A percentile compares a stretch with the other conserved stretches of the same genome.
phyloP scores from a whole-genome alignment of 2,113 vertebrate genomes.

The Aspidoscelis tigris region DNA sequence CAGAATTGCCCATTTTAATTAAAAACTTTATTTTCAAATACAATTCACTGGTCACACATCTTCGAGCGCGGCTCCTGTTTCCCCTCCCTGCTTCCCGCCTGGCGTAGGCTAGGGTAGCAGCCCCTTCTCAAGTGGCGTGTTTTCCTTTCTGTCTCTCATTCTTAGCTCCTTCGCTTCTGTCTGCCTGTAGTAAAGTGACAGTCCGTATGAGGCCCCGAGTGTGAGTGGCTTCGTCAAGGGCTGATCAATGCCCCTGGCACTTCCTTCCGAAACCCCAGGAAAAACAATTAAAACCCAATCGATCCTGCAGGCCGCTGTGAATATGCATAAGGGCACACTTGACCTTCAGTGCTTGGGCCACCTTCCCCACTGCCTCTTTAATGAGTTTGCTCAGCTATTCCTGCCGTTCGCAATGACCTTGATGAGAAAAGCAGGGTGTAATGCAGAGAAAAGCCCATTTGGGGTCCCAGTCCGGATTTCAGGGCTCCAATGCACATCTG shows the following conservation, averaged over 20 bases:
- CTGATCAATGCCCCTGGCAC: slow-evolving; percentile 97
- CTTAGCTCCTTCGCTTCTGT: slow-evolving; percentile 15
- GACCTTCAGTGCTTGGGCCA: slow-evolving; percentile 92
- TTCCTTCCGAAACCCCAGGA: slow-evolving; percentile 96
- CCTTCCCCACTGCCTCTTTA: slow-evolving; percentile 64
- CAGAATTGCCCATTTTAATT: slow-evolving; percentile 75
- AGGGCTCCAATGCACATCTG: background rate
- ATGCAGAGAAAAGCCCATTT: slow-evolving; percentile 22
- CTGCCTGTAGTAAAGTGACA: slow-evolving; percentile 43
- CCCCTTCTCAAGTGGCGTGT: slow-evolving; percentile 36
- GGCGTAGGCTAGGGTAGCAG: background rate
- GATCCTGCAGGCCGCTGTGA: slow-evolving; percentile 91
- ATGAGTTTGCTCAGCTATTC: slow-evolving; percentile 71
- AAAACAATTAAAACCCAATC: slow-evolving; percentile 99
- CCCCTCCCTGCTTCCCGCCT: slow-evolving; percentile 26
- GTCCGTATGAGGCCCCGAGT: slow-evolving; percentile 64
- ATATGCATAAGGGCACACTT: slow-evolving; percentile 99
- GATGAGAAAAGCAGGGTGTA: slow-evolving; percentile 14
- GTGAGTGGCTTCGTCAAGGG: slow-evolving; percentile 83
- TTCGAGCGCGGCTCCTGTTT: slow-evolving; percentile 44
- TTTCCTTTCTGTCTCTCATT: slow-evolving; percentile 39
- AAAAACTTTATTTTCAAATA: slow-evolving; percentile 68
- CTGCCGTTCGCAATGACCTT: slow-evolving; percentile 64
- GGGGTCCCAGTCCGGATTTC: background rate
- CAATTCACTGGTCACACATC: slow-evolving; percentile 37